These are phyloP conservation scores for Scomber scombrus DNA, from an alignment of 2,113 vertebrate species.

Conservation along the genomic window DNA sequence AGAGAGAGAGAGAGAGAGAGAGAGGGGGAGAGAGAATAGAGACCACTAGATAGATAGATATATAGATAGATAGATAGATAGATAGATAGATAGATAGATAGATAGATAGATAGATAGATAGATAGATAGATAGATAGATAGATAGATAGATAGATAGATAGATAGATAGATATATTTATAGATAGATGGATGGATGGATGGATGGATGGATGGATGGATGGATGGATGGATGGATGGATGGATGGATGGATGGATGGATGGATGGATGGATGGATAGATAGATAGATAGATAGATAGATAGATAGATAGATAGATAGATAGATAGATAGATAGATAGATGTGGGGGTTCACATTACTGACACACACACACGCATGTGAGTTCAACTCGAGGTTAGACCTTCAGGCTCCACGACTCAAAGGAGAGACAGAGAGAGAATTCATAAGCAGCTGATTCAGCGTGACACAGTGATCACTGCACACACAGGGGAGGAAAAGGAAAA, in stretches of 20 bases:
- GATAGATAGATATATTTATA: slow-evolving; percentile 11
- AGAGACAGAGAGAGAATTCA: slow-evolving; percentile 68
- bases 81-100: slow-evolving; percentile 20
- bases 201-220: no score
- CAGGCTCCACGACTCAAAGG: slow-evolving; percentile 66
- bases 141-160: slow-evolving; percentile 9
- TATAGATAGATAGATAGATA: background rate
- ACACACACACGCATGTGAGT: slow-evolving; percentile 56
- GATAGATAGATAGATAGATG: slow-evolving; percentile 11
- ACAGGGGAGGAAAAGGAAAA: slow-evolving; percentile 14
- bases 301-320: no score
- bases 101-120: background rate
- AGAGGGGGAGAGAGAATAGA: no score
- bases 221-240: background rate
- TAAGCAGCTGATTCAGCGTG: slow-evolving; percentile 69
- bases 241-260: no score
- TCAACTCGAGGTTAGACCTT: slow-evolving; percentile 77
- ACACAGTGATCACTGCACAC: slow-evolving; percentile 55
- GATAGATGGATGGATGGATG: slow-evolving; percentile 1
- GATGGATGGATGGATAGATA: slow-evolving; percentile 17
- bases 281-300: background rate
- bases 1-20: no score
- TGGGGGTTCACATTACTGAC: slow-evolving; percentile 43
- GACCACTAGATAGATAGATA: no score
- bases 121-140: no score